Base-by-base conservation (phyloP, 1,140 invertebrate genomes). In the Drosophila miranda region DNA sequence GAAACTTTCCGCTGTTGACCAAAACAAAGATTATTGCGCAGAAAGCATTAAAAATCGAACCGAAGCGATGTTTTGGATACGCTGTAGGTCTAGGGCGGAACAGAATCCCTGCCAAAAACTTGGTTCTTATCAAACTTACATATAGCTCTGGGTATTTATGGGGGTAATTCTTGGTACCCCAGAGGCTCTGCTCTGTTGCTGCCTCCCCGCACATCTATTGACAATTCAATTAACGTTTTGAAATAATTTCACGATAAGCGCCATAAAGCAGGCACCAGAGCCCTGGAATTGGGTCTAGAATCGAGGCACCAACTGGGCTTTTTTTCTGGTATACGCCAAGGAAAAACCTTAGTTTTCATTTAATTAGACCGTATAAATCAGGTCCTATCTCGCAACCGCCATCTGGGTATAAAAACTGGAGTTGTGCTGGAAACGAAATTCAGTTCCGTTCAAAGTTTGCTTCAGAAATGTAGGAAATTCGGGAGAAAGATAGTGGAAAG, bases 141-240 rank as follows among this genome's bases (percentile, higher is more conserved):
- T 68, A 77, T 58, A 50, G 57, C 78, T 45, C 42, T 71, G 50
- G 81, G 81, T 77, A 84, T 84, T 84, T 84, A 84, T 84, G 81
- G 77, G 63, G 80, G 81, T 77, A 74, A 84, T 84, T 13, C 11
- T 13, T 3, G 8, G 30, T 9, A 83, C 67, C 16, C 16, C n/a
- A n/a, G n/a, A n/a, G n/a, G 16, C 16, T 16, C 69, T 53, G 51
- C 62, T 21, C 21, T 23, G 23, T 23, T 26, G 23, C 23, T 26
- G 23, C 69, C 59, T 46, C 54, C 53, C 50, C 41, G 63, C 81
- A 68, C 81, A 86, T 86, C 81, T 84, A 86, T 84, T 84, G 80
- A 84, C 80, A 84, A 84, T 84, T 84, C 81, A 84, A 84, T 84
- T 84, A 84, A 86, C 73, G 80, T 86, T 84, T 84, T 86, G 16